Base-by-base conservation (phyloP, 2,113 vertebrate genomes). In the Recurvirostra avosetta region DNA sequence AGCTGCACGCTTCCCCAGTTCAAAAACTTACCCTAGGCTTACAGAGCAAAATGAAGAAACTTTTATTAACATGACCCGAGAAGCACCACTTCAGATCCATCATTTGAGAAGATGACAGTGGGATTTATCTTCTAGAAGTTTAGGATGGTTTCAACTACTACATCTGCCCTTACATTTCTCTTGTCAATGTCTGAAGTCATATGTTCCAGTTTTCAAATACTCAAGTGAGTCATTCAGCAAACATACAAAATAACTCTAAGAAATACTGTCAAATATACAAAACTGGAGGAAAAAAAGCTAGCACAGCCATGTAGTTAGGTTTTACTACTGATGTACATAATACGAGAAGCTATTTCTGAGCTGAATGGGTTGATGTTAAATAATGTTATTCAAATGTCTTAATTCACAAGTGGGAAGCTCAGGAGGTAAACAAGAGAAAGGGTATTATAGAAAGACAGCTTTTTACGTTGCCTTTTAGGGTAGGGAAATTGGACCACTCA, bases 401-500 rank as follows among this genome's bases (percentile, higher is more conserved):
- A 53, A 68, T 40, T 68, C 23, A 56, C 6, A 34, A 62, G 34
- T 21, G 16, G 14, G 21, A 94, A 73, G 19, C 13, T 72, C 40
- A 43, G 27, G 32, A 79, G 15, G 55, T 13, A 63, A 53, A 77
- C 10, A 36, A 66, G 27, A 18, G 19, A 88, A 73, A 65, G 40
- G 22, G 5, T n/a, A 53, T 65, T 58, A 47, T 9, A 41, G 20
- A 29, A 88, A 34, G 43, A 40, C 25, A 72, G 34, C 15, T 56
- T 56, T 92, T 92, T 29, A 55, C 0, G 0, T 21, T 43, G n/a
- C 55, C 62, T 94, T 91, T 86, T 56, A 88, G 32, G 50, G 67
- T 70, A 74, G 49, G 38, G 67, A 93, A 96, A 76, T 53, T 16
- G 30, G 20, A 75, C 38, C 77, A 98, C 99, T 98, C 96, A 99